Conservation (phyloP, 1,140 invertebrate genomes). For the Marisa cornuarietis region DNA sequence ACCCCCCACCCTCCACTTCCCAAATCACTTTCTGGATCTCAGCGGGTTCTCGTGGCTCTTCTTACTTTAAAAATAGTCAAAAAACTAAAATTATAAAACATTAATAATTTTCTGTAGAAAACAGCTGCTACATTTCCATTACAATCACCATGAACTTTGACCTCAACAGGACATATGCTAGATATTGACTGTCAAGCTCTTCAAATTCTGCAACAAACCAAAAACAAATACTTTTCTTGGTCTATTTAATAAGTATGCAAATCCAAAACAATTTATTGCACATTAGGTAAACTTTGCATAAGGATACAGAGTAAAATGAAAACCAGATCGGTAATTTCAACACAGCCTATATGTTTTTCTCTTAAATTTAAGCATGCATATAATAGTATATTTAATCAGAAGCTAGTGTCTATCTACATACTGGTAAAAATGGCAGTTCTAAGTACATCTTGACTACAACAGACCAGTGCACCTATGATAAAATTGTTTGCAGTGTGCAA, state of each 20-base stretch:
- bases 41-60: no score
- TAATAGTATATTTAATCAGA: background rate
- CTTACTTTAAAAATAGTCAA: no score
- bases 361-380: no score
- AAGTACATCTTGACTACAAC: background rate
- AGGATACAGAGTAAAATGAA: conserved; percentile 22
- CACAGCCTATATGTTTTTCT: no score
- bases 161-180: no score
- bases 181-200: no score
- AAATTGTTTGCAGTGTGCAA: background rate
- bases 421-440: background rate
- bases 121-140: no score
- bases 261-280: conserved; percentile 29
- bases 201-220: background rate
- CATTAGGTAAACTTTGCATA: conserved; percentile 28
- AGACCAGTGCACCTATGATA: background rate
- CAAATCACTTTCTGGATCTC: no score
- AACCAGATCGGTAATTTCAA: background rate
- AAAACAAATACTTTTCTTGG: background rate
- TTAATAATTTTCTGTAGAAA: no score
- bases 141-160: no score
- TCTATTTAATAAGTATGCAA: conserved; percentile 16
- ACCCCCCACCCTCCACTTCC: no score
- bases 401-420: background rate
- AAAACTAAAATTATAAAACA: no score